Base-by-base conservation (phyloP, 2,797 vertebrate genomes). In the Muscicapa comitata region DNA sequence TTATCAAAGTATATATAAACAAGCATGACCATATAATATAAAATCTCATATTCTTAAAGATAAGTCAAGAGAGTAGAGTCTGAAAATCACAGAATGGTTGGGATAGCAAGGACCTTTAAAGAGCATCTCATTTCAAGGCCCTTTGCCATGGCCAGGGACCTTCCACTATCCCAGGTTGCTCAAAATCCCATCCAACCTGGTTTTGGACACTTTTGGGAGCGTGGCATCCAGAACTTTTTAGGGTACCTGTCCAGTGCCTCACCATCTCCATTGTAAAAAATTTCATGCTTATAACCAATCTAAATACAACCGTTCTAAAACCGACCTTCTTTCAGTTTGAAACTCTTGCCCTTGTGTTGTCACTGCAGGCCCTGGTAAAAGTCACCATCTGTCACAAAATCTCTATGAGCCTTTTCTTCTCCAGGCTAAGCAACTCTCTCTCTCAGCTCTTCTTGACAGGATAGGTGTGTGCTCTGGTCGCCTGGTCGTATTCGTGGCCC, bases 91-190 rank as follows among this genome's bases (percentile, higher is more conserved):
- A 47, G 33, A 45, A 38, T 11, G 17, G 6, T 11, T 66, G 33
- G 13, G 11, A 17, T 45, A 37, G 28, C 40, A 78, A 55, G 33
- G 8, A 17, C 7, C 50, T 33, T 65, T 25, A 66, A 38, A 66
- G 6, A 55, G 19, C 7, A 38, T 13, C 7, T 37, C 4, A 2
- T 21, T 78, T 66, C 23, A 55, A 21, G 0, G 1, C 3, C 21
- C 13, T 61, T 17, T 55, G 40, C 28, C 28, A n/a, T 21, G 28
- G 16, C 43, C 26, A 37, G 50, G 40, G 28, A 45, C 28, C 13
- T 66, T 55, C 40, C 40, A 55, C 17, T 66, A 13, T 26, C 40
- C 28, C 33, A 47, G 28, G 28, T 21, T 38, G 29, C 18, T 55
- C 51, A 66, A 55, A 47, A 47, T 23, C 33, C 33, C 42, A 66